Percentiles rank a stretch among this genome's conserved stretches.
These are phyloP conservation scores for Hydrophis major DNA, from an alignment of 2,797 vertebrate genomes.

Conservation along the genomic window DNA sequence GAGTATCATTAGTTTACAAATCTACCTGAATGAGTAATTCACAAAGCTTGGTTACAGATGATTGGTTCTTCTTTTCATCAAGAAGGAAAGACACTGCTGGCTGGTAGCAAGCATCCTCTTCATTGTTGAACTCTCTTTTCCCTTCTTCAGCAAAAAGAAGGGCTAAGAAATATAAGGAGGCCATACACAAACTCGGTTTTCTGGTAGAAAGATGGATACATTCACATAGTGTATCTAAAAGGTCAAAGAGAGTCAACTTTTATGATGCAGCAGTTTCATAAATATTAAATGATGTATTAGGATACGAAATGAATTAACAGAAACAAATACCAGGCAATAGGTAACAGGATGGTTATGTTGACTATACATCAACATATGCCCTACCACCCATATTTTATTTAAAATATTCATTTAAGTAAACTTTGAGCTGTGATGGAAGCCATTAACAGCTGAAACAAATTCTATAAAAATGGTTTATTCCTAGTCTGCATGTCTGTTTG, in stretches of 20 bases:
- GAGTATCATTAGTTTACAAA: neutral
- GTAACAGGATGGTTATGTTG: neutral
- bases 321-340: neutral
- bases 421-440: neutral
- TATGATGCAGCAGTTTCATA: conserved; percentile 19
- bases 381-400: neutral
- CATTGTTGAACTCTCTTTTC: conserved; percentile 61
- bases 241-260: conserved; percentile 18
- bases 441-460: neutral
- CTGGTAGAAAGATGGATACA: conserved; percentile 72
- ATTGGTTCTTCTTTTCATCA: conserved; percentile 61
- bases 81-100: conserved; percentile 72
- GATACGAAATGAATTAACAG: neutral
- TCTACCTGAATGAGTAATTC: conserved; percentile 86
- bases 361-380: neutral
- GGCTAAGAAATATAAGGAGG: conserved; percentile 84
- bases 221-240: conserved; percentile 77
- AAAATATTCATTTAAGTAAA: neutral
- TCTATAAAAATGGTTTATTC: neutral
- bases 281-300: neutral
- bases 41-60: conserved; percentile 76
- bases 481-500: neutral
- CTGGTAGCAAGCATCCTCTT: conserved; percentile 1
- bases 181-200: conserved; percentile 68
- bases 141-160: conserved; percentile 82